These are phyloP conservation scores for Lydus trimaculatus DNA, from an alignment of 2,888 invertebrate species.

Conservation along the genomic window DNA sequence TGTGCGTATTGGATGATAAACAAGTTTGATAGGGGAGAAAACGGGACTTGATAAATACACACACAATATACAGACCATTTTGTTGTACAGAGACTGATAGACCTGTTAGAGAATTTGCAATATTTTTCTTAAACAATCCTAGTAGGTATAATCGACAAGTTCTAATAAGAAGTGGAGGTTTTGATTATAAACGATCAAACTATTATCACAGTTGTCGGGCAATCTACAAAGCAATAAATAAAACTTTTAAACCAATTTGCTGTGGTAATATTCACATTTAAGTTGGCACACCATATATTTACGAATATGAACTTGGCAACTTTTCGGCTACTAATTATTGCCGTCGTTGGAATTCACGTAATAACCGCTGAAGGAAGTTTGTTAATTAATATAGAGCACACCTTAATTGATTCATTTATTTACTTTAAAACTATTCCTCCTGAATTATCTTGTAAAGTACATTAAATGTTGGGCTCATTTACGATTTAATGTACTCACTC, in stretches of 20 bases:
- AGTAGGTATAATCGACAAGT: too few species aligned
- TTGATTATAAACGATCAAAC: neutral
- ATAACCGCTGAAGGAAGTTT: slow-evolving; percentile 34
- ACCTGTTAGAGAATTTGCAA: too few species aligned
- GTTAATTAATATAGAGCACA: slow-evolving; percentile 48
- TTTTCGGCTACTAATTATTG: slow-evolving; percentile 23
- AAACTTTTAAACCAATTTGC: slow-evolving; percentile 6
- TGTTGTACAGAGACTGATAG: neutral
- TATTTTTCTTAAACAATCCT: too few species aligned
- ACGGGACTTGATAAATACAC: slow-evolving; percentile 21
- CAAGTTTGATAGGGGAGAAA: slow-evolving; percentile 37
- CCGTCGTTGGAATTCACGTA: slow-evolving; percentile 19
- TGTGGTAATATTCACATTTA: neutral
- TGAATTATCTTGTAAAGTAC: slow-evolving; percentile 43
- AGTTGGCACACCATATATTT: neutral
- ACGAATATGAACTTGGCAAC: slow-evolving; percentile 6
- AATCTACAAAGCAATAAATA: slow-evolving; percentile 3
- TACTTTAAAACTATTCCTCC: slow-evolving; percentile 40
- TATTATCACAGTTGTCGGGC: slow-evolving; percentile 1
- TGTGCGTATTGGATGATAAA: slow-evolving; percentile 41
- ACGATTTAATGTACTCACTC: slow-evolving; percentile 42
- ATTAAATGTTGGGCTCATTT: slow-evolving; percentile 42
- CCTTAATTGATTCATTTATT: slow-evolving; percentile 44
- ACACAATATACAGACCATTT: neutral
- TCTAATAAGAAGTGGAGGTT: neutral